phyloP scores from a whole-genome alignment of 2,888 invertebrate genomes.

The Hypomecis punctinalis region DNA sequence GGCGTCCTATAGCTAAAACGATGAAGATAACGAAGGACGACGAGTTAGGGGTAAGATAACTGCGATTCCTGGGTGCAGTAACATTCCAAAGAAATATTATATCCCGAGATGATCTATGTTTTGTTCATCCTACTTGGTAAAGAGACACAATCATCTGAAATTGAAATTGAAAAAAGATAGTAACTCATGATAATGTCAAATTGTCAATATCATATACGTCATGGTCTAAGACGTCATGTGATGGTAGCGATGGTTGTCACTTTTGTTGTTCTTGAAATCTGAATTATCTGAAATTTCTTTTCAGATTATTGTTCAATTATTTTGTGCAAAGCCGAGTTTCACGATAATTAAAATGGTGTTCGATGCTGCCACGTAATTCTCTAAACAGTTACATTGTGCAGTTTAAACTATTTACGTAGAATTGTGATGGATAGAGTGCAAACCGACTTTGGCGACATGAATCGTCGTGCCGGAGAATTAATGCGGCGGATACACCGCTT shows the following conservation, averaged over 20 bases:
- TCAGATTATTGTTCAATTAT: conserved; percentile 5
- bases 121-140: too few species aligned
- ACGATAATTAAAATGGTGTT: conserved; percentile 10
- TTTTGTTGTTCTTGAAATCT: background rate
- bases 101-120: too few species aligned
- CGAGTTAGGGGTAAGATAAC: too few species aligned
- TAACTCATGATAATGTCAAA: background rate
- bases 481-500: conserved; percentile 76
- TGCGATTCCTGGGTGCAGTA: too few species aligned
- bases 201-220: background rate
- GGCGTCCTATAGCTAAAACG: too few species aligned
- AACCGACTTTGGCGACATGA: conserved; percentile 70
- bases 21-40: too few species aligned
- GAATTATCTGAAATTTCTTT: conserved; percentile 3
- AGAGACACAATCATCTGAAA: too few species aligned
- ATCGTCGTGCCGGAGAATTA: conserved; percentile 76
- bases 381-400: conserved; percentile 24
- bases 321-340: conserved; percentile 9
- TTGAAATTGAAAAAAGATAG: background rate
- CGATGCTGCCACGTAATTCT: conserved; percentile 18
- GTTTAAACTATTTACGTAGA: conserved; percentile 10
- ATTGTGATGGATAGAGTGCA: conserved; percentile 74
- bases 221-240: conserved; percentile 1
- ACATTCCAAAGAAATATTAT: too few species aligned
- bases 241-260: background rate